Conservation (phyloP, 2,888 invertebrate genomes). For the Lepidochitona cinerea region DNA sequence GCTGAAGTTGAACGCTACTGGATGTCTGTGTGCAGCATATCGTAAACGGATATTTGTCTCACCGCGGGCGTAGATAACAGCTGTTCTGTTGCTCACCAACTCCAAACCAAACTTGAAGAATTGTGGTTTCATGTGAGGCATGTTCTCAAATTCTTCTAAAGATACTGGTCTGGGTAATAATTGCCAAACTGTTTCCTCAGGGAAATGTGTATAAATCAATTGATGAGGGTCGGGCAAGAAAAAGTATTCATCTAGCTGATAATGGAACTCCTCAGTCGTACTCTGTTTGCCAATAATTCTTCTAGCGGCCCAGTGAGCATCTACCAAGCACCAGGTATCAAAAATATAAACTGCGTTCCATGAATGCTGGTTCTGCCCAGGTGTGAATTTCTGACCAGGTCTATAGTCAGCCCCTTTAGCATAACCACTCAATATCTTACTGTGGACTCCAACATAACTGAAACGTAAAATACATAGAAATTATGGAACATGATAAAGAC, state of each 20-base stretch:
- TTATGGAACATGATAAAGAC: no score
- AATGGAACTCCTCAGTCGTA: slow-evolving; percentile 65
- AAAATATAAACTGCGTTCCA: slow-evolving; percentile 71
- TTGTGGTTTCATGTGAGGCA: slow-evolving; percentile 71
- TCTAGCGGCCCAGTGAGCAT: slow-evolving; percentile 71
- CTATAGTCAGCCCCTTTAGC: slow-evolving; percentile 71
- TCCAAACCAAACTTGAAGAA: slow-evolving; percentile 71
- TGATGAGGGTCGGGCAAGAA: slow-evolving; percentile 70
- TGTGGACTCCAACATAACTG: slow-evolving; percentile 71
- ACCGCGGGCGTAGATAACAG: slow-evolving; percentile 65
- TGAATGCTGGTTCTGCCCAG: slow-evolving; percentile 69
- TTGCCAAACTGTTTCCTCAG: slow-evolving; percentile 70
- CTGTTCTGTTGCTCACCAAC: slow-evolving; percentile 69
- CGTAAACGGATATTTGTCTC: slow-evolving; percentile 66
- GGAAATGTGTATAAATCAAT: slow-evolving; percentile 71
- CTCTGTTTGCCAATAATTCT: slow-evolving; percentile 70
- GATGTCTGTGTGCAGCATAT: slow-evolving; percentile 62
- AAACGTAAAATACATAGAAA: no score
- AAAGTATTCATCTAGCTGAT: slow-evolving; percentile 70
- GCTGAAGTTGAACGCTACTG: slow-evolving; percentile 70
- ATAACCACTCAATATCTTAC: slow-evolving; percentile 69
- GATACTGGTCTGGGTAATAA: slow-evolving; percentile 63
- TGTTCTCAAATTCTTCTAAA: slow-evolving; percentile 69
- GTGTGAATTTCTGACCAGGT: slow-evolving; percentile 70
- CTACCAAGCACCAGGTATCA: slow-evolving; percentile 69